These are phyloP conservation scores for Trogon melanurus DNA, from an alignment of 2,113 vertebrate species.

Conservation along the genomic window DNA sequence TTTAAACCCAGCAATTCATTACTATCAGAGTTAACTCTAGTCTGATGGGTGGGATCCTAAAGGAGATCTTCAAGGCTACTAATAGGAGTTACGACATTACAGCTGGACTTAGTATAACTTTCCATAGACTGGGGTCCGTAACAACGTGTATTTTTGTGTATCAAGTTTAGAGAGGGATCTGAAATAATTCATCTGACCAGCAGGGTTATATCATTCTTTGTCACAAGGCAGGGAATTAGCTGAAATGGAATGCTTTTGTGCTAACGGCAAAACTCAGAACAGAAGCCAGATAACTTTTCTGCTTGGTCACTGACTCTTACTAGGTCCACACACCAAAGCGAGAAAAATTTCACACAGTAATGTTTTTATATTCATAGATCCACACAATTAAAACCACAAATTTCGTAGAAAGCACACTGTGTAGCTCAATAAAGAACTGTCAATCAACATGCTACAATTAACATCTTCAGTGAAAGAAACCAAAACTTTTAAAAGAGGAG, in stretches of 20 bases:
- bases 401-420: not conserved
- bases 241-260: constrained; percentile 6
- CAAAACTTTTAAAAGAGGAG: not conserved
- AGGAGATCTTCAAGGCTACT: not conserved
- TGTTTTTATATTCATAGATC: not conserved
- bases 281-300: constrained; percentile 4
- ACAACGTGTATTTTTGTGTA: not conserved
- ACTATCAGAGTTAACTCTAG: not conserved
- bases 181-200: not conserved
- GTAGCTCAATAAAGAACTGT: not conserved
- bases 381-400: not conserved
- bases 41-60: not conserved
- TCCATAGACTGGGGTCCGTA: not conserved
- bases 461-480: not conserved
- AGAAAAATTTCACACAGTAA: not conserved
- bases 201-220: not conserved
- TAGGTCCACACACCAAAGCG: not conserved
- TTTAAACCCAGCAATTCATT: not conserved
- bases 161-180: not conserved
- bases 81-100: not conserved
- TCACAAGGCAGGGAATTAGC: not conserved
- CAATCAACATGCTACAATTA: not conserved
- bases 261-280: not conserved
- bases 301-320: not conserved
- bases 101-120: not conserved